Evolutionary conservation across 2,888 invertebrate species (phyloP), one percentile per base, ranked within the genome.

Genomic region (Euspilapteryx auroguttella): DNA sequence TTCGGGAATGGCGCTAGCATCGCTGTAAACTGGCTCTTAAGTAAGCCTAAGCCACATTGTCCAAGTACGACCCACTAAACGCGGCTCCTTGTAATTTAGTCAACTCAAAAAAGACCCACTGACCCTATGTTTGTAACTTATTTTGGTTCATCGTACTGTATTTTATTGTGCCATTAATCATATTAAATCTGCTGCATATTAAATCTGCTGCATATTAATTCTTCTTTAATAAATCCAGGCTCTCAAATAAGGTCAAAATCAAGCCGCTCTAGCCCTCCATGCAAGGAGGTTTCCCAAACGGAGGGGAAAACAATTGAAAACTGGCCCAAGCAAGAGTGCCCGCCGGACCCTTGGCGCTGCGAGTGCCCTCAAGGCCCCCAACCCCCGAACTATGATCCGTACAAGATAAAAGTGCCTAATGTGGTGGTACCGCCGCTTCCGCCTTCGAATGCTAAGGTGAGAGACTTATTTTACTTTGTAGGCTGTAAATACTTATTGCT

Each of bases 301-400:
- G 39, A 51, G 11, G 65, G 59, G 9, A 58, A 47, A 34, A 42
- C 36, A 9, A 48, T 69, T 3, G 59, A 61, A 34, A 41, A 47
- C 0, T 71, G 73, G 69, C 65, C 73, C 1, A 62, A 56, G 33
- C 3, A 34, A 3, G 36, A 44, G 3, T 42, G 45, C 0, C 40
- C 46, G 1, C 48, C 56, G 7, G 45, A 43, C 1, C 39, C 47
- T 8, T 68, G 68, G 66, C 56, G 58, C 3, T 28, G 34, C 24
- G 49, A 57, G 15, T 69, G 65, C 29, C 53, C 59, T 2, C 32
- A 32, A 1, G 59, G 55, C 1, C 51, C 59, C 0, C 65, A 64
- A 35, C 68, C 71, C 0, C 42, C 51, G 4, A 68, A 61, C 43
- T 61, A 64, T 32, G 73, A 73, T 35, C 73, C 69, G 0, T 73